Conservation (phyloP, 2,113 vertebrate species). For the Heterocephalus glaber region DNA sequence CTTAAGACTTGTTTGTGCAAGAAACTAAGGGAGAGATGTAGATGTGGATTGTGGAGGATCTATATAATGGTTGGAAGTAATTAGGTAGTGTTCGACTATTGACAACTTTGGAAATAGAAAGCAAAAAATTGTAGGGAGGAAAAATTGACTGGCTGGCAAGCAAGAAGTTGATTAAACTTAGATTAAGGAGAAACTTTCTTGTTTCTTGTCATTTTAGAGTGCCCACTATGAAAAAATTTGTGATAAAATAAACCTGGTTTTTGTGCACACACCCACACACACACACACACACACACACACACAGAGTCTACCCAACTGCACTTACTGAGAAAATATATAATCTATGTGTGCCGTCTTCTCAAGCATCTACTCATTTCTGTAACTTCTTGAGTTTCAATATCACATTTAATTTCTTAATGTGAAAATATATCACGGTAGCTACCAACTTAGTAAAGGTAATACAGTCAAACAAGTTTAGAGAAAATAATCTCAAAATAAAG, state of each 20-base stretch:
- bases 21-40: background rate
- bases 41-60: background rate
- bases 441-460: background rate
- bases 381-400: background rate
- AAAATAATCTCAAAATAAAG: background rate
- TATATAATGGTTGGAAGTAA: background rate
- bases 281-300: too few species aligned
- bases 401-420: background rate
- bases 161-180: background rate
- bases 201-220: background rate
- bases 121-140: background rate
- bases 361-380: background rate
- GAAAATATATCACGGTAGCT: background rate
- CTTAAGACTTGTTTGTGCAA: background rate
- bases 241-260: background rate
- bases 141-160: background rate
- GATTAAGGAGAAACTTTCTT: background rate
- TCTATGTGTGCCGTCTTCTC: background rate
- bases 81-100: background rate
- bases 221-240: background rate
- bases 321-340: background rate
- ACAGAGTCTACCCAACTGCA: background rate
- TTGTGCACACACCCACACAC: fast-evolving
- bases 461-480: background rate
- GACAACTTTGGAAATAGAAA: background rate